Evolutionary conservation across 2,113 vertebrate genomes (phyloP).

Genomic region (Lagenorhynchus albirostris): DNA sequence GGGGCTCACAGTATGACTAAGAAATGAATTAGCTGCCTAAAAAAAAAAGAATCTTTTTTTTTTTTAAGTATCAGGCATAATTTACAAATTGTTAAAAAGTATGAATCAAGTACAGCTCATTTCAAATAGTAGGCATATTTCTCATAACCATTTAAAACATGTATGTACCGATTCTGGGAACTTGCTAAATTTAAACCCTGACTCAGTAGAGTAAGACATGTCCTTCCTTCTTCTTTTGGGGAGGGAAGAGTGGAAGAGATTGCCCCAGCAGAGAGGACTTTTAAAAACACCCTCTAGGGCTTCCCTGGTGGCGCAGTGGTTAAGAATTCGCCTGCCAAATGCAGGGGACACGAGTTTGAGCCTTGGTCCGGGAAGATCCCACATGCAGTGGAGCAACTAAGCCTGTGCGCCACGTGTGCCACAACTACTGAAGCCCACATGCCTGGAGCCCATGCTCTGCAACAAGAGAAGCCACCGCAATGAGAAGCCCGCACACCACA

Average conservation of each 20-base stretch:
- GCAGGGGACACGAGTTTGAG: no score
- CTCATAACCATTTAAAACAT: constrained; percentile 40
- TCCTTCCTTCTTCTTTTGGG: constrained; percentile 1
- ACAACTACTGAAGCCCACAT: no score
- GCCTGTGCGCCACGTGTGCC: no score
- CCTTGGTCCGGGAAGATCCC: no score
- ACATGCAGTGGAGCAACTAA: no score
- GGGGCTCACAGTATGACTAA: background rate
- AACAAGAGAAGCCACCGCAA: no score
- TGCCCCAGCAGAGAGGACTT: background rate
- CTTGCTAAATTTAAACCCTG: constrained; percentile 56
- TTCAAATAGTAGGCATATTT: constrained; percentile 40
- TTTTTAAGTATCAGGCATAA: background rate
- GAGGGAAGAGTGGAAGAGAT: background rate
- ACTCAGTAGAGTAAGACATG: constrained; percentile 10
- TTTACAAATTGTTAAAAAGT: constrained; percentile 21
- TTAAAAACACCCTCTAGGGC: background rate
- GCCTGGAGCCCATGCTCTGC: no score
- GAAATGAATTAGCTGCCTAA: constrained; percentile 21
- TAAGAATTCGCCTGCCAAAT: no score
- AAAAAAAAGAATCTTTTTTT: background rate
- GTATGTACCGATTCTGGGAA: background rate
- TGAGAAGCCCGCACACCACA: no score
- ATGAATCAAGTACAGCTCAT: constrained; percentile 18
- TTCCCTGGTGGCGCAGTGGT: no score